phyloP scores from a whole-genome alignment of 1,140 invertebrate genomes.

The Pararge aegeria region DNA sequence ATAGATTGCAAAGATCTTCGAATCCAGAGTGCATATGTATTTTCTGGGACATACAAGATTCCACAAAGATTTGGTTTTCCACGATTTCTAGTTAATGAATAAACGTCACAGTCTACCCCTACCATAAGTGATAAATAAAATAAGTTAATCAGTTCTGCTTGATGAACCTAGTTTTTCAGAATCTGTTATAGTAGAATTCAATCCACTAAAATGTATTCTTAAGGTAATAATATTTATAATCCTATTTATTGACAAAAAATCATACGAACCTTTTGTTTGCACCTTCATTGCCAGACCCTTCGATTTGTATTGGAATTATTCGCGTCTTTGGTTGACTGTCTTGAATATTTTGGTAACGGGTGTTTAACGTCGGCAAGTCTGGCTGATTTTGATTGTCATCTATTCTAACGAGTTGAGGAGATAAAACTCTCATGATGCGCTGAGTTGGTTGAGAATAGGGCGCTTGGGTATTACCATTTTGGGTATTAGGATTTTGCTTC shows the following conservation, averaged over 20 bases:
- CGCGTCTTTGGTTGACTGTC: slow-evolving; percentile 71
- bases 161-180: no score
- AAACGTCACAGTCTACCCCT: no score
- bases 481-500: slow-evolving; percentile 53
- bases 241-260: neutral
- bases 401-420: slow-evolving; percentile 69
- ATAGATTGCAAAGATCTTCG: no score
- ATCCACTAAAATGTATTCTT: no score
- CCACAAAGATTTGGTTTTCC: no score
- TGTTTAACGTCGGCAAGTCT: slow-evolving; percentile 63
- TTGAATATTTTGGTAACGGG: slow-evolving; percentile 48
- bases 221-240: no score
- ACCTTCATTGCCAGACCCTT: slow-evolving; percentile 58
- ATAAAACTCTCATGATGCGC: slow-evolving; percentile 73
- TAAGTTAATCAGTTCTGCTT: no score
- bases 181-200: no score
- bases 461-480: slow-evolving; percentile 38
- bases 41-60: no score
- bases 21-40: no score
- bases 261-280: slow-evolving; percentile 59
- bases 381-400: slow-evolving; percentile 55
- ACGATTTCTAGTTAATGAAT: no score
- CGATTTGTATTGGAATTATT: slow-evolving; percentile 79
- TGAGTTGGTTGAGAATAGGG: slow-evolving; percentile 70
- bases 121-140: no score